A percentile compares a stretch with the other conserved stretches of the same genome.
These are phyloP conservation scores for Pseudochromis fuscus DNA, from an alignment of 2,797 vertebrate species.

Conservation along the genomic window DNA sequence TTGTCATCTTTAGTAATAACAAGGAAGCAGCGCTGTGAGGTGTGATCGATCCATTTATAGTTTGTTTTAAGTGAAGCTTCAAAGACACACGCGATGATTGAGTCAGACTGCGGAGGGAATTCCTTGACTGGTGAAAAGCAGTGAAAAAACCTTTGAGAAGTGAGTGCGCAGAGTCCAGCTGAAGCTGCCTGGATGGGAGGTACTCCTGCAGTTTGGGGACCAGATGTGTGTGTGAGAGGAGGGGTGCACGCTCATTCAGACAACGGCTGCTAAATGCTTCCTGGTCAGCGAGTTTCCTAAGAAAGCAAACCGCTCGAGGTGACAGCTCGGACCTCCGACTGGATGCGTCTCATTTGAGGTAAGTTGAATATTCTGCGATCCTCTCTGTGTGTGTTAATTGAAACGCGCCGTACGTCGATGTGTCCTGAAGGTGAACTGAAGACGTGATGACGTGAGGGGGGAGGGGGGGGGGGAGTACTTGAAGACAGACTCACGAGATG, in stretches of 20 bases:
- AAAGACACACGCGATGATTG: conserved; percentile 8
- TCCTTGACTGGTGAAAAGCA: conserved; percentile 16
- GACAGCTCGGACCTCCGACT: conserved; percentile 24
- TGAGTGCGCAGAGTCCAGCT: conserved; percentile 39
- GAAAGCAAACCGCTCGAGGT: conserved; percentile 37
- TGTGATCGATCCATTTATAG: not conserved
- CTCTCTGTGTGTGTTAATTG: conserved; percentile 4
- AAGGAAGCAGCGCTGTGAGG: not conserved
- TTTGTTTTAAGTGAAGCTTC: not conserved
- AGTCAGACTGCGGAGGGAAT: conserved; percentile 21
- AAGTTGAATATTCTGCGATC: conserved; percentile 30
- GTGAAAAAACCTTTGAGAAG: conserved; percentile 9
- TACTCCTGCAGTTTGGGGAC: conserved; percentile 48
- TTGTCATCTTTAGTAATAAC: too few species aligned
- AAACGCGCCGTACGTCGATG: conserved; percentile 36
- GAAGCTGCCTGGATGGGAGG: conserved; percentile 68
- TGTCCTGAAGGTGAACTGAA: conserved; percentile 54
- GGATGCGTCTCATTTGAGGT: conserved; percentile 39
- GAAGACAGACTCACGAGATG: not conserved
- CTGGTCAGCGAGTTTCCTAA: conserved; percentile 43
- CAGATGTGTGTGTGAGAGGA: conserved; percentile 74
- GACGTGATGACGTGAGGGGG: conserved; percentile 69
- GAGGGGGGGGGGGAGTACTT: not conserved
- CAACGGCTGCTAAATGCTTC: conserved; percentile 53
- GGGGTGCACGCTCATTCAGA: conserved; percentile 47